A percentile compares a stretch with the other conserved stretches of the same genome.
These are phyloP conservation scores for Cheilosia vernalis DNA, from an alignment of 2,888 invertebrate species.

Conservation along the genomic window DNA sequence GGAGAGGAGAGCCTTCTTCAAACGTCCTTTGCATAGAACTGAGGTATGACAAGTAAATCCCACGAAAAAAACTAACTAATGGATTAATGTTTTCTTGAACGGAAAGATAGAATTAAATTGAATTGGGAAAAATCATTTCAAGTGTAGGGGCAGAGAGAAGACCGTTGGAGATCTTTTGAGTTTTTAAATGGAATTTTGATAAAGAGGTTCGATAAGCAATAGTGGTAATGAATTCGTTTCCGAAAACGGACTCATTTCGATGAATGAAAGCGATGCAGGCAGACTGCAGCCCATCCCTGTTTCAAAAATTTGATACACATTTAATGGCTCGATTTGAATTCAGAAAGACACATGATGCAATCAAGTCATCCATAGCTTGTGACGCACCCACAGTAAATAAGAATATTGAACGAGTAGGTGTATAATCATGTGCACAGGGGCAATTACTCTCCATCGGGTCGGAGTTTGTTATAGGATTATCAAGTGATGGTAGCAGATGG, in stretches of 20 bases:
- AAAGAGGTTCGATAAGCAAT: not conserved
- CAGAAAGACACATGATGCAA: constrained; percentile 4
- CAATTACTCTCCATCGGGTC: not conserved
- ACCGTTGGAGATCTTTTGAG: not conserved
- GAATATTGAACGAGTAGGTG: not conserved
- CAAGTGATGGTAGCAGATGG: no score
- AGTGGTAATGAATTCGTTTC: not conserved
- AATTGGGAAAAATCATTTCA: constrained; percentile 33
- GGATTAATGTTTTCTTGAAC: constrained; percentile 36
- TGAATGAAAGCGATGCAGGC: not conserved
- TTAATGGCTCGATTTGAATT: not conserved
- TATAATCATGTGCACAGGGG: not conserved
- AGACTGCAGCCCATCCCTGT: not conserved
- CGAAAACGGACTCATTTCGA: not conserved
- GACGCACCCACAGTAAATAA: not conserved
- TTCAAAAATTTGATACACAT: not conserved
- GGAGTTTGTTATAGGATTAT: no score
- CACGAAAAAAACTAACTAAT: constrained; percentile 19
- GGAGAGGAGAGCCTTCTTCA: constrained; percentile 11
- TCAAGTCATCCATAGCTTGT: not conserved
- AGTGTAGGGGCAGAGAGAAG: constrained; percentile 10
- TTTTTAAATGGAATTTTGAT: not conserved
- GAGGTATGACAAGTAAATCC: constrained; percentile 24
- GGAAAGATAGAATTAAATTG: constrained; percentile 44
- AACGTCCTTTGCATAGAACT: not conserved